phyloP scores from a whole-genome alignment of 2,113 vertebrate species.

The Sylvicapra grimmia region DNA sequence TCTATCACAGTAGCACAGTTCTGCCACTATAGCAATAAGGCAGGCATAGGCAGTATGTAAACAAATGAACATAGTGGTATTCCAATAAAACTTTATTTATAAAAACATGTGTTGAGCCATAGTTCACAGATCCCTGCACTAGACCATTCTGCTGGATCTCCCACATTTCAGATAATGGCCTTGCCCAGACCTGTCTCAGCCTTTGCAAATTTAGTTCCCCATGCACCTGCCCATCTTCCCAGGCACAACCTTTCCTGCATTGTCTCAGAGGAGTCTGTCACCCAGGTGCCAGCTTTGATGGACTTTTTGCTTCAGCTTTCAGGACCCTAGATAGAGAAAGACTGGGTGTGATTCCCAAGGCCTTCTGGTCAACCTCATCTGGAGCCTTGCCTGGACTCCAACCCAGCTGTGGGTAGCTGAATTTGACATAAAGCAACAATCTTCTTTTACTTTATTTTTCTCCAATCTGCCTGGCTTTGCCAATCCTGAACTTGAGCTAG shows the following conservation, averaged over 20 bases:
- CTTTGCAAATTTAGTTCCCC: not conserved
- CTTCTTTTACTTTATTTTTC: not conserved
- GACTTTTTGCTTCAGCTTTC: not conserved
- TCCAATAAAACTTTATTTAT: not conserved
- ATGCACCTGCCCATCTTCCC: not conserved
- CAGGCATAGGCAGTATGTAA: not conserved
- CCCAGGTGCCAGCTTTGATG: too few relatives aligned
- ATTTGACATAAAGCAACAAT: not conserved
- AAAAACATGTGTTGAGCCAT: not conserved
- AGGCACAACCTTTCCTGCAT: not conserved
- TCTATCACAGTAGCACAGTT: not conserved
- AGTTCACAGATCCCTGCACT: not conserved
- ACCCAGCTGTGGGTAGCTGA: not conserved
- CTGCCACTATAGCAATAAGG: not conserved
- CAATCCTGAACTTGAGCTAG: not conserved
- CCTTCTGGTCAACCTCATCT: not conserved
- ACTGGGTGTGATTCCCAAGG: fast-evolving
- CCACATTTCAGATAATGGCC: not conserved
- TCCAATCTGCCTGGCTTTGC: not conserved
- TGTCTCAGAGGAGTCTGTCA: not conserved
- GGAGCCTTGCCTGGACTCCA: not conserved
- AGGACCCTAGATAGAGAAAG: not conserved
- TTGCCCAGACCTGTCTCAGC: not conserved
- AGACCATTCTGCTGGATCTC: not conserved
- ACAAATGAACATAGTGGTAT: not conserved